A percentile compares a stretch with the other conserved stretches of the same genome.
phyloP scores from a whole-genome alignment of 2,797 vertebrate species.

The Pangasius mekongensis region DNA sequence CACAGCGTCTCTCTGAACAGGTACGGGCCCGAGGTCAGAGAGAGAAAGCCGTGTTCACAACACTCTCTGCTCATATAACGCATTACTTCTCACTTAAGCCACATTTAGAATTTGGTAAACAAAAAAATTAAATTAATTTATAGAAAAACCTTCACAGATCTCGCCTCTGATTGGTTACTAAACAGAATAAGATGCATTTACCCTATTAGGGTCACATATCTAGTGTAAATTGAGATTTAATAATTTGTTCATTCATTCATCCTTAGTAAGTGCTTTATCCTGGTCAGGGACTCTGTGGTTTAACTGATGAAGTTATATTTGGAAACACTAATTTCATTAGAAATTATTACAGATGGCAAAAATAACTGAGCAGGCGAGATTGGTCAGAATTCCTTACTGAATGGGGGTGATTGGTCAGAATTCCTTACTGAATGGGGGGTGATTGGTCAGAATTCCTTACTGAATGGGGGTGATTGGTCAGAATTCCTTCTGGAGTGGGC shows the following conservation, averaged over 20 bases:
- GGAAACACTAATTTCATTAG: neutral
- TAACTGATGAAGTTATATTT: neutral
- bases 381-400: neutral
- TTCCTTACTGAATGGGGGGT: neutral
- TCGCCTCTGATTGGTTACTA: neutral
- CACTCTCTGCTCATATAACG: neutral
- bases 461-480: neutral
- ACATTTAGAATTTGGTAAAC: neutral
- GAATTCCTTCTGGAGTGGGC: too few relatives aligned
- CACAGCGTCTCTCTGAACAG: constrained; percentile 93
- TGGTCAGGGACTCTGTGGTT: neutral
- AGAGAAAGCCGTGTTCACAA: neutral
- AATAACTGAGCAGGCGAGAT: neutral
- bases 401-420: neutral
- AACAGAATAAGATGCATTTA: neutral
- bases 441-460: neutral
- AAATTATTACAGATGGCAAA: neutral
- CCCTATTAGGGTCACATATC: neutral
- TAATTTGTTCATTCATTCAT: neutral
- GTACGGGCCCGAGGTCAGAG: constrained; percentile 62
- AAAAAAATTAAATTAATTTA: neutral
- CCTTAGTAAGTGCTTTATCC: neutral
- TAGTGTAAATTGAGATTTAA: neutral
- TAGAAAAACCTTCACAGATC: neutral
- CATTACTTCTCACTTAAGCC: neutral